phyloP scores from a whole-genome alignment of 2,888 invertebrate species.

The Drosophila pseudotalamancana region DNA sequence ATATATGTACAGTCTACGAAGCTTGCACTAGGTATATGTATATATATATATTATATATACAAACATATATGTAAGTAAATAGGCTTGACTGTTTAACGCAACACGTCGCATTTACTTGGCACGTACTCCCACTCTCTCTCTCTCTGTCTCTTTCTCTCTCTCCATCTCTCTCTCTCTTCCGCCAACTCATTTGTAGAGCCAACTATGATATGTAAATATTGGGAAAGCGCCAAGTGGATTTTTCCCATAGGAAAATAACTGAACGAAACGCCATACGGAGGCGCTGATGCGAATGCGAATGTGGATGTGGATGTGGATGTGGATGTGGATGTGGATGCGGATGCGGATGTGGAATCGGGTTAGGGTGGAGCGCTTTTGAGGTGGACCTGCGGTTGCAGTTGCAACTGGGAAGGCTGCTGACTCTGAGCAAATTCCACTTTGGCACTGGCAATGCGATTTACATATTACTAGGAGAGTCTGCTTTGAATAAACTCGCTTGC shows the following conservation, averaged over 20 bases:
- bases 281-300: slow-evolving; percentile 61
- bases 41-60: not conserved
- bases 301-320: slow-evolving; percentile 9
- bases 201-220: slow-evolving; percentile 70
- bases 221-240: slow-evolving; percentile 63
- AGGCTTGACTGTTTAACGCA: slow-evolving; percentile 43
- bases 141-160: not conserved
- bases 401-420: slow-evolving; percentile 42
- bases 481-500: slow-evolving; percentile 74
- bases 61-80: slow-evolving; percentile 6
- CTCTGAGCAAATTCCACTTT: slow-evolving; percentile 63
- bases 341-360: not conserved
- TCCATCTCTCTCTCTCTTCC: not conserved
- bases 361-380: slow-evolving; percentile 1
- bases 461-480: slow-evolving; percentile 76
- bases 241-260: slow-evolving; percentile 62
- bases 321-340: not conserved
- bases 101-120: slow-evolving; percentile 40
- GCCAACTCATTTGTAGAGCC: slow-evolving; percentile 59
- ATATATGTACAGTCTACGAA: too few species aligned
- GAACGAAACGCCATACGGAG: slow-evolving; percentile 51
- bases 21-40: too few species aligned
- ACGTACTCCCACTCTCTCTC: slow-evolving; percentile 17
- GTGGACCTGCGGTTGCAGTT: slow-evolving; percentile 21
- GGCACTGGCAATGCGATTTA: slow-evolving; percentile 71